A percentile compares a stretch with the other conserved stretches of the same genome.
Evolutionary conservation across 2,113 vertebrate species (phyloP).

Genomic region (Merops nubicus): DNA sequence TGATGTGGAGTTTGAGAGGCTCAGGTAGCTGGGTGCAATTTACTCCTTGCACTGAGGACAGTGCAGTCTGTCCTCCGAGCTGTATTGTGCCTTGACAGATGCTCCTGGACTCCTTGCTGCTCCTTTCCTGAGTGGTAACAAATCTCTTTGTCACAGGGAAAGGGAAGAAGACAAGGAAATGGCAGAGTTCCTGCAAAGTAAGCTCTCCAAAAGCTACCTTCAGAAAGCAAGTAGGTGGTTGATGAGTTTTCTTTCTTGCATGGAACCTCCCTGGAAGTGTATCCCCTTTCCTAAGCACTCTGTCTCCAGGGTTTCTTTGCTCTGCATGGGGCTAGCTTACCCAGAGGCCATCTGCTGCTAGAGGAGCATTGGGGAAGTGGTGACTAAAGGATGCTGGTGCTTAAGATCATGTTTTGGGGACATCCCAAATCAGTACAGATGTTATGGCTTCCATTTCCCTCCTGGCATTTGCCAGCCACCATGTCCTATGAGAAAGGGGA

Average conservation of each 20-base stretch:
- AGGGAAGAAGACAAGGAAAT: constrained; percentile 90
- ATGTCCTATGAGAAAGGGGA: background rate
- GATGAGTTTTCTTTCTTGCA: background rate
- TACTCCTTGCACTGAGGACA: background rate
- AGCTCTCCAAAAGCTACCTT: constrained; percentile 78
- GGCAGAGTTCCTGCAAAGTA: constrained; percentile 87
- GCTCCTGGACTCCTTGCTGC: background rate
- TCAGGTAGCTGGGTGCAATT: constrained; percentile 72
- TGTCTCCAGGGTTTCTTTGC: background rate
- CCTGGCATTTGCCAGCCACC: background rate
- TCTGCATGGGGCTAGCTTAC: background rate
- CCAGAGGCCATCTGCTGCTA: background rate
- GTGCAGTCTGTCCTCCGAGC: background rate
- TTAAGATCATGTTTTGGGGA: background rate
- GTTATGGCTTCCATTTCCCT: background rate
- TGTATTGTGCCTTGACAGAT: background rate
- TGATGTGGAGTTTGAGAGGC: constrained; percentile 89
- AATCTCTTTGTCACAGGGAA: constrained; percentile 73
- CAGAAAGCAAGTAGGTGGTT: constrained; percentile 79
- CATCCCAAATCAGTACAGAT: fast-evolving
- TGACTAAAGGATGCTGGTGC: background rate
- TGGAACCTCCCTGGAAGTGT: background rate
- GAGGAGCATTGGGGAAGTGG: background rate
- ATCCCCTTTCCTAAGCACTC: background rate
- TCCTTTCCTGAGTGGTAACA: background rate